Evolutionary conservation across 2,797 vertebrate genomes (phyloP), one percentile per base, ranked within the genome.

Genomic region (Cyclura pinguis): DNA sequence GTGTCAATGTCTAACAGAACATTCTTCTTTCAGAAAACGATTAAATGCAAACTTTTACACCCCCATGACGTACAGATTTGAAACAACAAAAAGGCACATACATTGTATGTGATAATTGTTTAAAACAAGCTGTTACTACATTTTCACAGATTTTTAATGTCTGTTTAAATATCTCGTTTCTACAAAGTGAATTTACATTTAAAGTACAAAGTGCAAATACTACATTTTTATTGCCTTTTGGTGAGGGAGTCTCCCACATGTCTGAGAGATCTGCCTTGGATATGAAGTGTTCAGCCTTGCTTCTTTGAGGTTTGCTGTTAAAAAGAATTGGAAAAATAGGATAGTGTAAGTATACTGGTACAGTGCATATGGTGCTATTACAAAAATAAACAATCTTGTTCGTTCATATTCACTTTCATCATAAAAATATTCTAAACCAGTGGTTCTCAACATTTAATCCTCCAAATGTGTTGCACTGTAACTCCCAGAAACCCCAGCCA

Each of bases 181-280:
- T 99, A 99, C 98, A 98, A 98, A 98, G 98, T 99, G 98, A 99
- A 99, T 99, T 98, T 99, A 99, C 98, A 99, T 98, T 97, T 98
- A 98, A 99, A 98, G 98, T 98, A 99, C 98, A 99, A 99, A 99
- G 99, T 99, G 99, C 99, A 99, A 99, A 99, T 98, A 99, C 98
- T 99, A 99, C 98, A 96, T 97, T 94, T 94, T 90, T 97, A 96
- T 98, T 97, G 98, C 97, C 97, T 97, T 98, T 98, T 98, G 98
- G 97, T 98, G 97, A 98, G 97, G 98, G 97, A 95, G 93, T 95
- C 96, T 97, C 97, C 96, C 96, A 95, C 94, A 81, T 91, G 91
- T 96, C 93, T 90, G 94, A 96, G 96, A 94, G 96, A 94, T 93
- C 85, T 89, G 96, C 92, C 92, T 92, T 90, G 87, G 50, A 42